These are phyloP conservation scores for Drosophila quasianomalipes DNA, from an alignment of 2,888 invertebrate species.

Conservation along the genomic window DNA sequence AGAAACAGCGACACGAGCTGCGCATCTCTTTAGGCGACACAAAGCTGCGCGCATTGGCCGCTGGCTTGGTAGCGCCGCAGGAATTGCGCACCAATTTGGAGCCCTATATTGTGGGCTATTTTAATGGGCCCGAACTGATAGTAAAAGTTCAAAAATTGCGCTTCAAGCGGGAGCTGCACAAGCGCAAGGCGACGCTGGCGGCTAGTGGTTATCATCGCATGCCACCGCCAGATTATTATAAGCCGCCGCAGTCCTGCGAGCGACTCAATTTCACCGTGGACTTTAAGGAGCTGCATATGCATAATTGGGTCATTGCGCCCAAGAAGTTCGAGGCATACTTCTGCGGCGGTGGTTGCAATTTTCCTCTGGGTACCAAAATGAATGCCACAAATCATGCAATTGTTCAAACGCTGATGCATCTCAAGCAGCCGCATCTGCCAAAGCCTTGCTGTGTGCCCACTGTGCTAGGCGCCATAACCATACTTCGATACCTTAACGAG, in stretches of 20 bases:
- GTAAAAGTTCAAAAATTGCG: conserved; percentile 86
- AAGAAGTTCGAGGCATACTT: conserved; percentile 97
- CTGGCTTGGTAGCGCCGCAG: conserved; percentile 89
- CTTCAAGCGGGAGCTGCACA: conserved; percentile 78
- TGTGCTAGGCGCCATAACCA: conserved; percentile 93
- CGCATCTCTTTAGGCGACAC: conserved; percentile 62
- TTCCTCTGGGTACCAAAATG: conserved; percentile 95
- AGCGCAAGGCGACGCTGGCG: conserved; percentile 85
- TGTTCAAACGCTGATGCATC: conserved; percentile 95
- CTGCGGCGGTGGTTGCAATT: conserved; percentile 96
- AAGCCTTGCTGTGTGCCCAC: conserved; percentile 97
- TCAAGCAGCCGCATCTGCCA: conserved; percentile 92
- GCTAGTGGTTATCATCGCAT: not conserved
- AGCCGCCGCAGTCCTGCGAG: conserved; percentile 90
- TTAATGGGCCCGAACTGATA: conserved; percentile 89
- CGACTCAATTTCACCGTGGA: conserved; percentile 95
- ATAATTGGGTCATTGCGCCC: conserved; percentile 98
- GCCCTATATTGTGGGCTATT: conserved; percentile 96
- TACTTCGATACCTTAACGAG: conserved; percentile 95
- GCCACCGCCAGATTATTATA: conserved; percentile 51
- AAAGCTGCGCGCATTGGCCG: conserved; percentile 89
- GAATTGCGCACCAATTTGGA: conserved; percentile 88
- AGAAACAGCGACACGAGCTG: conserved; percentile 63
- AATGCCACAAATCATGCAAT: conserved; percentile 99
- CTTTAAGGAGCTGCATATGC: conserved; percentile 94